Evolutionary conservation across 35 echinoderm and acorn worm species (phyloP).

Genomic region (Chiridota heheva): DNA sequence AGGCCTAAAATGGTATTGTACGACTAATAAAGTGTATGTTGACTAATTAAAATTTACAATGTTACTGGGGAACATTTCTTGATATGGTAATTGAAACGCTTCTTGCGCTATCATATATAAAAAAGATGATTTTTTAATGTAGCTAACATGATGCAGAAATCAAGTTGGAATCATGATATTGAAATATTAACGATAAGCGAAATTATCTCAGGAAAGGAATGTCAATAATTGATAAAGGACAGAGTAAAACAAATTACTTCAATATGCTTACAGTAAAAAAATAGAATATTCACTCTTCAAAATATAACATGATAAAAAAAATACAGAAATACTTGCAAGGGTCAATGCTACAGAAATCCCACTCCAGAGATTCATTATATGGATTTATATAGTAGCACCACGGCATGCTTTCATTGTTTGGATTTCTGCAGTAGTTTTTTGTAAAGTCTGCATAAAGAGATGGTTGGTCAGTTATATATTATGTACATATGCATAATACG

Average conservation of each 20-base stretch:
- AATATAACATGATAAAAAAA: background rate
- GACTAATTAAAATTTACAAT: no score
- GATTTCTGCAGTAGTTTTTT: slow-evolving; percentile 56
- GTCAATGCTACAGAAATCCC: slow-evolving; percentile 47
- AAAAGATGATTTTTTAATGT: no score
- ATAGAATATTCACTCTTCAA: background rate
- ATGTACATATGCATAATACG: background rate
- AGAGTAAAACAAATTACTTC: background rate
- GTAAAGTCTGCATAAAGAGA: slow-evolving; percentile 26
- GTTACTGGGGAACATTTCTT: no score
- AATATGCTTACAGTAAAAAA: background rate
- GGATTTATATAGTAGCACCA: slow-evolving; percentile 57
- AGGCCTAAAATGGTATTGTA: no score
- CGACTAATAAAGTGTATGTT: no score
- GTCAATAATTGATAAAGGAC: background rate
- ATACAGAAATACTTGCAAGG: slow-evolving; percentile 3
- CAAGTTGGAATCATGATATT: background rate
- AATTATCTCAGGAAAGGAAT: background rate
- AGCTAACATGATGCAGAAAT: background rate
- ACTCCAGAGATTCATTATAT: slow-evolving; percentile 8
- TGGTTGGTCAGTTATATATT: background rate
- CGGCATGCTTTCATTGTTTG: slow-evolving; percentile 38
- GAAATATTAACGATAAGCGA: background rate
- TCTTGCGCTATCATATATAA: no score
- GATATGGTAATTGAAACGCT: no score